Conservation (phyloP, 2,113 vertebrate species). For the Cranoglanis bouderius region DNA sequence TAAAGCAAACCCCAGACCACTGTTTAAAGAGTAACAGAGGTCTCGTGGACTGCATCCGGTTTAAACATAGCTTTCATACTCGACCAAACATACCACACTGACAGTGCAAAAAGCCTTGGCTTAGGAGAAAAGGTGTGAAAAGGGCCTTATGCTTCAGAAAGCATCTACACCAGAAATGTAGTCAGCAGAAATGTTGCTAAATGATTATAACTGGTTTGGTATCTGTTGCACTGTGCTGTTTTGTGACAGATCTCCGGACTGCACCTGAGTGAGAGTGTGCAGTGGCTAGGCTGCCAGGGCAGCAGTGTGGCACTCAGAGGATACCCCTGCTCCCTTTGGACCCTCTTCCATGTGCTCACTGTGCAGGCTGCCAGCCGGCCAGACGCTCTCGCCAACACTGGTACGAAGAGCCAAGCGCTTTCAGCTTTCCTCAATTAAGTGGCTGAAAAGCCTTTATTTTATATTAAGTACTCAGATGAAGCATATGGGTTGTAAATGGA, state of each 20-base stretch:
- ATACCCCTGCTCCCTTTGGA: slow-evolving; percentile 93
- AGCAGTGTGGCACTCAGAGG: slow-evolving; percentile 84
- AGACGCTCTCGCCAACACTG: slow-evolving; percentile 78
- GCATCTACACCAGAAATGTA: background rate
- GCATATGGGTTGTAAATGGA: background rate
- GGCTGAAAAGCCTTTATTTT: background rate
- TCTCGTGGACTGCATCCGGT: background rate
- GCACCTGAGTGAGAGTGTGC: slow-evolving; percentile 77
- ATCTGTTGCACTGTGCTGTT: background rate
- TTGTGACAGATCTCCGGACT: slow-evolving; percentile 86
- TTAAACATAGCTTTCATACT: background rate
- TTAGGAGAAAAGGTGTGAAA: background rate
- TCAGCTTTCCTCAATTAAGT: slow-evolving; percentile 10
- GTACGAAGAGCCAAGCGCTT: slow-evolving; percentile 65
- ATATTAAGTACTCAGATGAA: background rate
- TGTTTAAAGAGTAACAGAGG: background rate
- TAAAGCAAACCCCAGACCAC: background rate
- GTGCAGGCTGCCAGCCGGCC: slow-evolving; percentile 78
- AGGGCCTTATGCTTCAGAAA: background rate
- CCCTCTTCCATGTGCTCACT: slow-evolving; percentile 86
- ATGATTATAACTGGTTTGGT: background rate
- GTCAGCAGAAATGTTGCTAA: background rate
- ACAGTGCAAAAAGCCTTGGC: background rate
- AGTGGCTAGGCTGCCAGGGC: slow-evolving; percentile 92
- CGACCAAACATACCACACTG: background rate